A percentile compares a stretch with the other conserved stretches of the same genome.
phyloP scores from a whole-genome alignment of 2,888 invertebrate species.

The Stenichneumon culpator region DNA sequence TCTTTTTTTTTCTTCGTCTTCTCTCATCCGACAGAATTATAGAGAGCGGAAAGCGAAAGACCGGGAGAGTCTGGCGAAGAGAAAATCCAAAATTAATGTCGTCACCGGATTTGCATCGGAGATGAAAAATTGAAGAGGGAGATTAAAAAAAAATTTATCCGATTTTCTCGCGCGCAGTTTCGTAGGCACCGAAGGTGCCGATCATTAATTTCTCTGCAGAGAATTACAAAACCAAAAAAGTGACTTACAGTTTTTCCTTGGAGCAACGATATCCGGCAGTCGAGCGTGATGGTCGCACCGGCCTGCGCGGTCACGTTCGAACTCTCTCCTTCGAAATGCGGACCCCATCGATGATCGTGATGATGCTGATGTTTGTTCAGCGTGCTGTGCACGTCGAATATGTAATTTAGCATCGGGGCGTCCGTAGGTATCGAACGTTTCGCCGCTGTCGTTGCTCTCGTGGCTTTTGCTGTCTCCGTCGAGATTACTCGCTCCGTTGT shows the following conservation, averaged over 20 bases:
- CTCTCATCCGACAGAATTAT: not conserved
- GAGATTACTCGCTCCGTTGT: conserved; percentile 66
- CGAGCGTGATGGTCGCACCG: conserved; percentile 90
- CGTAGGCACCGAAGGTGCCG: not conserved
- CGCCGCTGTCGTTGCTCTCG: conserved; percentile 76
- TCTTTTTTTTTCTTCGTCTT: not conserved
- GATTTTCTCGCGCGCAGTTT: conserved; percentile 22
- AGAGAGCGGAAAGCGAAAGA: not conserved
- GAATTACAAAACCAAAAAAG: not conserved
- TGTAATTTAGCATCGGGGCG: conserved; percentile 91
- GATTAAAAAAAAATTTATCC: conserved; percentile 11
- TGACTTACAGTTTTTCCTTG: conserved; percentile 91
- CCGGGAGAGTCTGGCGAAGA: not conserved
- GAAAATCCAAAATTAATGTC: conserved; percentile 19
- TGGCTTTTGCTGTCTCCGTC: conserved; percentile 70
- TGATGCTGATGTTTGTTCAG: conserved; percentile 91
- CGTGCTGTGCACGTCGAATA: conserved; percentile 90
- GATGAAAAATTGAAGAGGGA: conserved; percentile 20
- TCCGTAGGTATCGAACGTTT: conserved; percentile 85
- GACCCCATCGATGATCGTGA: conserved; percentile 88
- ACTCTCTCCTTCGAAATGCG: conserved; percentile 90
- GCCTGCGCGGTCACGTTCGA: conserved; percentile 91
- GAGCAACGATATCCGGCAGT: conserved; percentile 91
- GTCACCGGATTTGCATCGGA: conserved; percentile 31
- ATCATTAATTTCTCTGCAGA: conserved; percentile 18